Evolutionary conservation across 2,888 invertebrate genomes (phyloP).

Genomic region (Athripsodes cinereus): DNA sequence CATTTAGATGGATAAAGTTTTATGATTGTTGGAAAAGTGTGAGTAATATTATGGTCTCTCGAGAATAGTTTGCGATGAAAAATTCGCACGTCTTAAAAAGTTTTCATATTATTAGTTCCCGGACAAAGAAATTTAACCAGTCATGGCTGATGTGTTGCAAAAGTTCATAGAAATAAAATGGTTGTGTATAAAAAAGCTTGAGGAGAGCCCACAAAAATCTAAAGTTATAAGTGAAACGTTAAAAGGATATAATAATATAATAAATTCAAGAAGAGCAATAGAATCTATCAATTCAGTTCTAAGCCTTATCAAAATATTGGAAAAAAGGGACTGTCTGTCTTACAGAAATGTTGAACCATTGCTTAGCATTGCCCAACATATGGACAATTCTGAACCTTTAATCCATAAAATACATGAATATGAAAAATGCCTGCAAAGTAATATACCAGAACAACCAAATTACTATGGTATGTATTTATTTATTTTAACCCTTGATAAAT

Average conservation of each 20-base stretch:
- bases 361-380: neutral
- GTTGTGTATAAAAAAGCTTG: neutral
- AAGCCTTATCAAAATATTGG: slow-evolving; percentile 15
- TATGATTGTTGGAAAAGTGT: no score
- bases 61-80: no score
- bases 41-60: no score
- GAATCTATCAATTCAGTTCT: slow-evolving; percentile 11
- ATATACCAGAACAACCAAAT: neutral
- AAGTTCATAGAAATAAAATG: slow-evolving; percentile 13
- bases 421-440: neutral
- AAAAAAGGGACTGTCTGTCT: slow-evolving; percentile 17
- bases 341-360: slow-evolving; percentile 8
- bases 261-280: slow-evolving; percentile 12
- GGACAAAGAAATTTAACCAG: no score
- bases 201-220: neutral
- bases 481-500: no score
- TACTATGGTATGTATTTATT: slow-evolving; percentile 14
- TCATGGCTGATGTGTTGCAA: slow-evolving; percentile 1
- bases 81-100: no score
- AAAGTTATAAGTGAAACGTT: slow-evolving; percentile 4
- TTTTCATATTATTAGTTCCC: no score
- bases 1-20: no score
- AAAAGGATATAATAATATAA: slow-evolving; percentile 1
- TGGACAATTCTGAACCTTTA: neutral
- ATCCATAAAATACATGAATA: neutral